A percentile compares a stretch with the other conserved stretches of the same genome.
phyloP scores from a whole-genome alignment of 2,888 invertebrate genomes.

The Gymnoscelis rufifasciata region DNA sequence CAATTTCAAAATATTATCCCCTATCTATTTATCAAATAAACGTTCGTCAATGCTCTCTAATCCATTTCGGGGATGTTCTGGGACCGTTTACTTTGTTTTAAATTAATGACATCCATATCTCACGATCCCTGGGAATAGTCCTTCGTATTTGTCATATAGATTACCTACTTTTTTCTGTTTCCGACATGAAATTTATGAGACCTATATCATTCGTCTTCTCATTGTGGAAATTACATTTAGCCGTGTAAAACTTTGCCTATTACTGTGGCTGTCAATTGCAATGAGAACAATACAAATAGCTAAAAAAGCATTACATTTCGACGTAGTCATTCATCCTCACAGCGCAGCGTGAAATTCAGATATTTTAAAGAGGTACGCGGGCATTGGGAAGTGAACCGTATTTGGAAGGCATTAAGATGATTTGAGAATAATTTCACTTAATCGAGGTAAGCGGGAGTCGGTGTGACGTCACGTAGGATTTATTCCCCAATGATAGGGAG shows the following conservation, averaged over 20 bases:
- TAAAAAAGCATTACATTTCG: conserved; percentile 40
- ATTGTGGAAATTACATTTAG: conserved; percentile 32
- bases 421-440: conserved; percentile 39
- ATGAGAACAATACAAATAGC: conserved; percentile 36
- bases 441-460: conserved; percentile 36
- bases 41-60: conserved; percentile 48
- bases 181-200: conserved; percentile 46
- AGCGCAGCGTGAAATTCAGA: conserved; percentile 33
- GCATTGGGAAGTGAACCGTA: conserved; percentile 36
- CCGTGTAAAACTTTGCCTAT: conserved; percentile 31
- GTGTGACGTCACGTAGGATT: conserved; percentile 49
- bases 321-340: conserved; percentile 42
- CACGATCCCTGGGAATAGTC: conserved; percentile 56
- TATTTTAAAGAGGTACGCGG: conserved; percentile 40
- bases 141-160: conserved; percentile 67
- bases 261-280: conserved; percentile 30
- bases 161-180: conserved; percentile 63
- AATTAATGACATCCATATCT: conserved; percentile 59
- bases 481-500: conserved; percentile 56
- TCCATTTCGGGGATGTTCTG: conserved; percentile 47
- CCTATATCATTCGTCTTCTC: conserved; percentile 38
- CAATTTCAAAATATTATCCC: conserved; percentile 39
- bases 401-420: conserved; percentile 32
- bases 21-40: conserved; percentile 46
- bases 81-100: conserved; percentile 60